These are phyloP conservation scores for Zhengitettix transpicula DNA, from an alignment of 2,888 invertebrate genomes.

Conservation along the genomic window DNA sequence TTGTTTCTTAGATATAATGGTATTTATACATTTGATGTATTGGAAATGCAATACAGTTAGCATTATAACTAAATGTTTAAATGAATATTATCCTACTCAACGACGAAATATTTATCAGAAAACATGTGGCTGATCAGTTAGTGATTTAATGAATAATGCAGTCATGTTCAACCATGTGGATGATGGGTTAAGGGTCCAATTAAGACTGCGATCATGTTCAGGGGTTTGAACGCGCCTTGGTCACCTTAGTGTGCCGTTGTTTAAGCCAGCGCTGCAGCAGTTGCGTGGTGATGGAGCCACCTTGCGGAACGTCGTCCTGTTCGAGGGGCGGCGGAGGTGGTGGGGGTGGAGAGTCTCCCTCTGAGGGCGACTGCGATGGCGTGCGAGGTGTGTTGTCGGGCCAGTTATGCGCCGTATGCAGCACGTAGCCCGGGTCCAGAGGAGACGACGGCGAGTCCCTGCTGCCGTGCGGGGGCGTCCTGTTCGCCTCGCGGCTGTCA, in stretches of 20 bases:
- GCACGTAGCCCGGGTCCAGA: slow-evolving; percentile 48
- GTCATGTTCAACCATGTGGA: no score
- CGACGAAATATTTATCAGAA: no score
- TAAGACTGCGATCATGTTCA: no score
- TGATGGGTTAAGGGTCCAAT: no score
- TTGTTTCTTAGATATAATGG: no score
- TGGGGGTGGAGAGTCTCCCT: slow-evolving; percentile 1
- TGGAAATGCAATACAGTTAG: no score
- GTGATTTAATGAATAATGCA: no score
- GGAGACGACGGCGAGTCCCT: slow-evolving; percentile 35
- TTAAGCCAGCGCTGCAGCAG: slow-evolving; percentile 11
- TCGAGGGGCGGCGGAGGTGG: not conserved
- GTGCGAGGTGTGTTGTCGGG: slow-evolving; percentile 28
- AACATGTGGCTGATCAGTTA: no score
- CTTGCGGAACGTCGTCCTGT: slow-evolving; percentile 4
- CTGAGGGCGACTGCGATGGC: slow-evolving; percentile 35
- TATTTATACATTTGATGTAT: no score
- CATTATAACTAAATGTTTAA: no score
- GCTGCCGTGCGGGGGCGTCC: not conserved
- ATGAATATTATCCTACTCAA: no score
- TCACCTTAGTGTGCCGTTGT: slow-evolving; percentile 7
- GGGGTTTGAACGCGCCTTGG: slow-evolving; percentile 8
- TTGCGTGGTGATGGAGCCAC: slow-evolving; percentile 10
- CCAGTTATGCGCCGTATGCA: slow-evolving; percentile 55
- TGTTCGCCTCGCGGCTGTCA: slow-evolving; percentile 11